These are phyloP conservation scores for Rhopalosiphum padi DNA, from an alignment of 1,140 invertebrate species.

Conservation along the genomic window DNA sequence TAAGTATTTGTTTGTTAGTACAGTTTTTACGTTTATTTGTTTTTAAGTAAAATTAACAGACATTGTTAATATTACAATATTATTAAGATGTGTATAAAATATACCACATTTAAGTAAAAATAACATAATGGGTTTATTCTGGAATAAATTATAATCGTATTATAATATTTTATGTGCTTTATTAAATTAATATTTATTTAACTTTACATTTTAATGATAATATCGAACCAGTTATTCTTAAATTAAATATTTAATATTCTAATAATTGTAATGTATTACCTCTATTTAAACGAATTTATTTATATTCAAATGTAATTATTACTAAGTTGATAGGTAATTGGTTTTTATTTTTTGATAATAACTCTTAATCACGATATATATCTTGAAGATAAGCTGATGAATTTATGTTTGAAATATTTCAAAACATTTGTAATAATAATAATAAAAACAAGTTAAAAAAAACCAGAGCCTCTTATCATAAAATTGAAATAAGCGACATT, in stretches of 20 bases:
- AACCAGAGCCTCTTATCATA: no score
- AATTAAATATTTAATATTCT: neutral
- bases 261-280: neutral
- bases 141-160: neutral
- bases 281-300: neutral
- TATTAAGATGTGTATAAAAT: neutral
- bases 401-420: no score
- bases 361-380: no score
- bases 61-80: neutral
- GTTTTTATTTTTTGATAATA: no score
- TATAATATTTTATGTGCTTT: neutral
- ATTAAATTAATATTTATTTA: neutral
- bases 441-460: no score
- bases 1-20: neutral
- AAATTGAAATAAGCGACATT: no score
- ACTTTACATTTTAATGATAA: neutral
- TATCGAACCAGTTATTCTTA: neutral
- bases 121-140: neutral
- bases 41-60: neutral
- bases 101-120: neutral
- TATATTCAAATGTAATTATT: neutral
- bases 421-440: no score
- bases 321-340: neutral
- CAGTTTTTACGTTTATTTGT: no score
- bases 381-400: no score